These are phyloP conservation scores for Drosophila busckii DNA, from an alignment of 1,140 invertebrate species.

Conservation along the genomic window DNA sequence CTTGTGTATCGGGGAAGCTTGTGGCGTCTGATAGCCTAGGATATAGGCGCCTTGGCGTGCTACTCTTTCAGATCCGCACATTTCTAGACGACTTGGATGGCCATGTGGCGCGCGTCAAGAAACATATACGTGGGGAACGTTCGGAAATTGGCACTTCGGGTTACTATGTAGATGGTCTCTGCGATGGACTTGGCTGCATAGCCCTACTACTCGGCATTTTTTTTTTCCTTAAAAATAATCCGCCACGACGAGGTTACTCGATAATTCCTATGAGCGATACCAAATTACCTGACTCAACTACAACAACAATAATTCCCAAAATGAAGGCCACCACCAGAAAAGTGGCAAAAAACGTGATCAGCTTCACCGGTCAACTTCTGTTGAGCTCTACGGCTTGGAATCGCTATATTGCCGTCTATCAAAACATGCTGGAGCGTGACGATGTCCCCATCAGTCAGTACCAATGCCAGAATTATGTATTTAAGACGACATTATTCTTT, in stretches of 20 bases:
- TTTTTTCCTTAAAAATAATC: conserved; percentile 84
- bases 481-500: conserved; percentile 85
- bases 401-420: conserved; percentile 88
- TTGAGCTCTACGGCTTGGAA: conserved; percentile 89
- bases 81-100: conserved; percentile 90
- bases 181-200: conserved; percentile 86
- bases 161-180: conserved; percentile 87
- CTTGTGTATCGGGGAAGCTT: conserved; percentile 84
- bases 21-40: conserved; percentile 84
- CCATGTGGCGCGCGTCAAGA: conserved; percentile 85
- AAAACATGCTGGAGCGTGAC: conserved; percentile 85
- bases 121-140: conserved; percentile 84
- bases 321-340: conserved; percentile 83
- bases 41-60: conserved; percentile 84
- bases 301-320: conserved; percentile 82
- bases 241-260: conserved; percentile 84
- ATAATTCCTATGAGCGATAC: conserved; percentile 81
- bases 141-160: conserved; percentile 86
- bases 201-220: conserved; percentile 84
- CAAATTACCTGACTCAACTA: conserved; percentile 79
- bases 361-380: conserved; percentile 85
- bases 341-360: conserved; percentile 83
- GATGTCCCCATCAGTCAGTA: conserved; percentile 79
- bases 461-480: conserved; percentile 81
- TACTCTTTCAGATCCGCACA: conserved; percentile 87